Base-by-base conservation (phyloP, 2,797 vertebrate genomes). In the Lepilemur ruficaudatus region DNA sequence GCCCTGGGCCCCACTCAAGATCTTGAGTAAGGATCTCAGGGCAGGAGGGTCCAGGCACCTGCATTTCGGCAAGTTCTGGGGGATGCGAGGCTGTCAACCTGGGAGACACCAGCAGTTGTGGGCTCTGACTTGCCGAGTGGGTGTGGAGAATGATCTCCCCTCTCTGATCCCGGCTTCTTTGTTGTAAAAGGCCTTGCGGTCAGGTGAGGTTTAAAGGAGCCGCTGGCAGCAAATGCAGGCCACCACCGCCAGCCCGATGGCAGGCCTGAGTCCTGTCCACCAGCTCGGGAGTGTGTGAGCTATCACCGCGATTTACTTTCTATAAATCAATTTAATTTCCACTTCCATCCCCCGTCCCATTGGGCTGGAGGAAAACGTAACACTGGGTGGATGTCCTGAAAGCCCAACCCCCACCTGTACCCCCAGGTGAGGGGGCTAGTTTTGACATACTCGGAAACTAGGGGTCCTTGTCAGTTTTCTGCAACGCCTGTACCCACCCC, bases 181-280 rank as follows among this genome's bases (percentile, higher is more conserved):
- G 1, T 13, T 8, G 28, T 43, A 43, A 18, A 65, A 55, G 32
- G 22, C n/a, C 14, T 61, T 35, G 10, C 7, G 15, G 63, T 17
- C 7, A 14, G 48, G 8, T 0, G 32, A 83, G 38, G 18, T 55
- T 57, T 52, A 32, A 32, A 50, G 0, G 17, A 65, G 15, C 6
- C 48, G 1, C 46, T 10, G 3, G 30, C 50, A 15, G 61, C 59
- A 38, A 38, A 38, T 7, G 6, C 52, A 22, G 9, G 46, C 72
- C n/a, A 2, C 35, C 2, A 4, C 48, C 2, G 59, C 20, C 17
- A 12, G 30, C n/a, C 38, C 15, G 8, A 10, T 0, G 3, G 13
- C 55, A 14, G 18, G 18, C 22, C 43, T 38, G n/a, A 4, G 23
- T 43, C 28, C 3, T 55, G 25, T 32, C 18, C 2, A 1, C 70